These are phyloP conservation scores for Oreochromis spilurus DNA, from an alignment of 2,113 vertebrate genomes.

Conservation along the genomic window DNA sequence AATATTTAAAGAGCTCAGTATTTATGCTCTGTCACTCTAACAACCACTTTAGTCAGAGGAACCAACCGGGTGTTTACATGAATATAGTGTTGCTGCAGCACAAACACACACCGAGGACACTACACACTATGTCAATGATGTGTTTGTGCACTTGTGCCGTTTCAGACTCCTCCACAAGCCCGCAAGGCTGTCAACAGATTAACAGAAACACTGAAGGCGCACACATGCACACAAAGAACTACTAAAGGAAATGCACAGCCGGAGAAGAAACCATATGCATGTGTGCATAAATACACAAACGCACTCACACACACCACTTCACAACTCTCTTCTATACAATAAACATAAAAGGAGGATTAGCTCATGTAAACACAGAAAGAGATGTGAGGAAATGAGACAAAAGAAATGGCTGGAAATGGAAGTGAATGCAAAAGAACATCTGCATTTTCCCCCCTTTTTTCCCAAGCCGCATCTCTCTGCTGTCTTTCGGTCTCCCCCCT, in stretches of 20 bases:
- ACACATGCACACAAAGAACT: not conserved
- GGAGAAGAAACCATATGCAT: not conserved
- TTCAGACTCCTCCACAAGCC: not conserved
- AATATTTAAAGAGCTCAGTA: slow-evolving; percentile 5
- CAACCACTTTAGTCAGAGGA: slow-evolving; percentile 5
- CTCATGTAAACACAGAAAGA: not conserved
- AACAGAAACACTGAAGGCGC: not conserved
- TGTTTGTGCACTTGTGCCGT: not conserved
- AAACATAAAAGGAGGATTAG: slow-evolving; percentile 41
- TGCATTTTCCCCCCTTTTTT: not conserved
- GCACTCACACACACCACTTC: not conserved
- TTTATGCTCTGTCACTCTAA: not conserved
- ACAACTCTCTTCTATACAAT: slow-evolving; percentile 26
- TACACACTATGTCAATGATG: not conserved
- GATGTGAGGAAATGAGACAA: not conserved
- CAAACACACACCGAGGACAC: slow-evolving; percentile 3
- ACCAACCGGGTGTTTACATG: slow-evolving; percentile 17
- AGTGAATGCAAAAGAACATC: not conserved
- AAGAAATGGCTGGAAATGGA: not conserved
- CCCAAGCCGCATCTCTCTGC: not conserved
- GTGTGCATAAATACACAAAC: not conserved
- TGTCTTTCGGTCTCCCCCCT: not conserved
- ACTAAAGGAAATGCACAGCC: not conserved
- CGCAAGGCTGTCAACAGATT: slow-evolving; percentile 1
- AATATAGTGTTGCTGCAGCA: not conserved